phyloP scores from a whole-genome alignment of 2,888 invertebrate genomes.

The Leptinotarsa tumamoca region DNA sequence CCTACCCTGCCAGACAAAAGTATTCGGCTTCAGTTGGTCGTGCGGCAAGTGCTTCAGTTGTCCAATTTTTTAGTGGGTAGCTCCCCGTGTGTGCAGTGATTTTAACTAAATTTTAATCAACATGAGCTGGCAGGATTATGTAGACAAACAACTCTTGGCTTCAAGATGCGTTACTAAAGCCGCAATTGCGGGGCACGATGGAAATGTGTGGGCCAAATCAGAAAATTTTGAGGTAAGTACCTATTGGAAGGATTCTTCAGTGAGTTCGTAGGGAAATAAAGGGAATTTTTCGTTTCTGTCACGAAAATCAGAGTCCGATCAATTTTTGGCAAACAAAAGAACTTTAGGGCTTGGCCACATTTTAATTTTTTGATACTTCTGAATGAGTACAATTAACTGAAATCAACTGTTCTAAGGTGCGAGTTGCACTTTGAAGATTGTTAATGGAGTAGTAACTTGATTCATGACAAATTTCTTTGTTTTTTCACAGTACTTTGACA shows the following conservation, averaged over 20 bases:
- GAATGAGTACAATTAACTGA: not conserved
- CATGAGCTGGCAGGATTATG: constrained; percentile 99
- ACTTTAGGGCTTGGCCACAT: constrained; percentile 52
- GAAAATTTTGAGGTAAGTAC: constrained; percentile 92
- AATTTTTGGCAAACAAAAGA: constrained; percentile 47
- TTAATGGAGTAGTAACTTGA: constrained; percentile 4
- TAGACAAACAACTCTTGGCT: constrained; percentile 96
- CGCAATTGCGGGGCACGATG: constrained; percentile 95
- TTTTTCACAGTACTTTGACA: constrained; percentile 40
- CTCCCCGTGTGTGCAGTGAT: constrained; percentile 62
- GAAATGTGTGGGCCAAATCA: constrained; percentile 95
- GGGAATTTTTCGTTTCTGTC: not conserved
- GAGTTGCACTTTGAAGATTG: not conserved
- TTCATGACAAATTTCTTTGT: constrained; percentile 28
- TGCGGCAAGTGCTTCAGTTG: constrained; percentile 58
- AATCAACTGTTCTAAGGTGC: not conserved
- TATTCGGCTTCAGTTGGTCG: constrained; percentile 60
- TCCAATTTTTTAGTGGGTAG: constrained; percentile 58
- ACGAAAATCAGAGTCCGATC: not conserved
- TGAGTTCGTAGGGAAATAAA: not conserved
- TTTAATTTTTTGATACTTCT: constrained; percentile 23
- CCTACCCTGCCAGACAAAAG: constrained; percentile 53
- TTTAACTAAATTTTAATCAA: constrained; percentile 64
- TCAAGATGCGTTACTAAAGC: constrained; percentile 95
- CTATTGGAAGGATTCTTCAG: not conserved